These are phyloP conservation scores for Cetonia aurata DNA, from an alignment of 2,888 invertebrate genomes.

Conservation along the genomic window DNA sequence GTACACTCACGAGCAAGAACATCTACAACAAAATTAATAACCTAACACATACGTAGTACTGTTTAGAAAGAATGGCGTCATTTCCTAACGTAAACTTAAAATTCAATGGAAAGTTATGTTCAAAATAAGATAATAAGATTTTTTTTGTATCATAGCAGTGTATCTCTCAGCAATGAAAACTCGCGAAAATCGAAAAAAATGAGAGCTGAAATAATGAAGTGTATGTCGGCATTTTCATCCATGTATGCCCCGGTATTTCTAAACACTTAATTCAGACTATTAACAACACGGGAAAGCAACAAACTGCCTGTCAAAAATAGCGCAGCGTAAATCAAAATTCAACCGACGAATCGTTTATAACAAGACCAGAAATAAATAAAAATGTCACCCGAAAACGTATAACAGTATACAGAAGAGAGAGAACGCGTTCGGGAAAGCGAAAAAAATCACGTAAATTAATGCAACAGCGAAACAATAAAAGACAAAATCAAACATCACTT, in stretches of 20 bases:
- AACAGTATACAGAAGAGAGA: conserved; percentile 16
- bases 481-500: conserved; percentile 64
- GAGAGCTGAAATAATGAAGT: conserved; percentile 34
- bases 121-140: not conserved
- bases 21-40: too few species aligned
- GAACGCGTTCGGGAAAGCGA: conserved; percentile 21
- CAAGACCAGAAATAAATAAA: conserved; percentile 33
- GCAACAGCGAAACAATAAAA: conserved; percentile 59
- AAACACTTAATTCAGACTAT: conserved; percentile 34
- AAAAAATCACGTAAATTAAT: conserved; percentile 48
- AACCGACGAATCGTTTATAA: conserved; percentile 40
- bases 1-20: too few species aligned
- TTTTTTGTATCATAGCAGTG: not conserved
- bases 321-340: conserved; percentile 40
- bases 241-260: conserved; percentile 20
- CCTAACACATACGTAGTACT: too few species aligned
- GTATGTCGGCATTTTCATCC: conserved; percentile 24
- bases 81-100: too few species aligned
- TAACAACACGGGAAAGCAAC: conserved; percentile 34
- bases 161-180: conserved; percentile 16
- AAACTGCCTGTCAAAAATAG: conserved; percentile 37
- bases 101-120: conserved; percentile 3
- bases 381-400: conserved; percentile 22
- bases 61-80: too few species aligned
- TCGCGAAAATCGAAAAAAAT: conserved; percentile 21